phyloP scores from a whole-genome alignment of 30 jellyfish, hydroid and myxozoan genomes.

The Rhopilema esculentum region DNA sequence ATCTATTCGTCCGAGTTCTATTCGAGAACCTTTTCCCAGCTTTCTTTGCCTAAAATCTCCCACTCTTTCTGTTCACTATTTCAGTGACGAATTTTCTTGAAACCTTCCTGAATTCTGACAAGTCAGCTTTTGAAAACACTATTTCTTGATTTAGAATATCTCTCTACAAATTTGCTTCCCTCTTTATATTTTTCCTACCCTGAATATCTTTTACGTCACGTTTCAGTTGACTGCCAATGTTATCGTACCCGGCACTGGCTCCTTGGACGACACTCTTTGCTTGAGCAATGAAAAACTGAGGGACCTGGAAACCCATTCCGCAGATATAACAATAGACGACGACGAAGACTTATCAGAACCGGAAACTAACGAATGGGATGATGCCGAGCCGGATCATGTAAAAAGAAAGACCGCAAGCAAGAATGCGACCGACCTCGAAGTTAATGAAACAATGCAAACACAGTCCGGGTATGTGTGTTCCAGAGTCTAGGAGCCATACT shows the following conservation, averaged over 20 bases:
- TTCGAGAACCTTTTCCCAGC: too few species aligned
- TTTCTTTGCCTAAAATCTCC: too few species aligned
- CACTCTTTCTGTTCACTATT: too few species aligned
- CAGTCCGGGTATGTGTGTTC: constrained; percentile 16
- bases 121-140: too few species aligned
- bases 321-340: constrained; percentile 9
- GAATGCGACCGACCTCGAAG: not conserved
- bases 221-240: constrained; percentile 10
- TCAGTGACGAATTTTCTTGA: too few species aligned
- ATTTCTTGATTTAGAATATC: too few species aligned
- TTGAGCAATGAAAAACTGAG: not conserved
- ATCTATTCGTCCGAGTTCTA: too few species aligned
- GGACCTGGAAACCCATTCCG: constrained; percentile 8
- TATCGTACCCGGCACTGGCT: constrained; percentile 3
- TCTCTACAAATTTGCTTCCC: too few species aligned
- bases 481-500: not conserved
- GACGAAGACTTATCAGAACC: constrained; percentile 22
- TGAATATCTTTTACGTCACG: too few species aligned
- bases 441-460: not conserved
- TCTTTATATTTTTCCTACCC: too few species aligned
- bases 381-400: not conserved
- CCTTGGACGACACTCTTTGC: not conserved
- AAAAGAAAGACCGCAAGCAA: not conserved
- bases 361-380: constrained; percentile 29
- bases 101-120: too few species aligned